phyloP scores from a whole-genome alignment of 2,888 invertebrate genomes.

The Monoplex corrugatus region DNA sequence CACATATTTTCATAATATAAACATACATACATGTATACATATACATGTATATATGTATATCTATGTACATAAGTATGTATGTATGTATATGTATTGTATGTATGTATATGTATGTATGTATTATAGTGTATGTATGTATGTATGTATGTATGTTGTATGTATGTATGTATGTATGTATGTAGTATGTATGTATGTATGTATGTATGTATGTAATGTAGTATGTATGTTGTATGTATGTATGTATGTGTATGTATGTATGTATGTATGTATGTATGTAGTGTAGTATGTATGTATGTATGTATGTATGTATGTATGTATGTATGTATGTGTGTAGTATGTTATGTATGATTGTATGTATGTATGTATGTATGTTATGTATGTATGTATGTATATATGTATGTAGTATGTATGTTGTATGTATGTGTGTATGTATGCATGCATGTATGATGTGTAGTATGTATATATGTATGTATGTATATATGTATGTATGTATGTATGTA shows the following conservation, averaged over 20 bases:
- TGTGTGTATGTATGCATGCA: no score
- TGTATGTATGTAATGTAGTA: not conserved
- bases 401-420: not conserved
- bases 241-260: not conserved
- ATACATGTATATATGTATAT: no score
- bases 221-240: not conserved
- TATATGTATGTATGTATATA: not conserved
- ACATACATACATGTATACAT: no score
- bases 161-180: not conserved
- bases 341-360: not conserved
- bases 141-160: not conserved
- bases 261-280: conserved; percentile 13
- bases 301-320: conserved; percentile 24
- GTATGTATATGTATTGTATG: no score
- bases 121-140: not conserved
- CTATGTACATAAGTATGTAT: no score
- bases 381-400: not conserved
- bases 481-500: not conserved
- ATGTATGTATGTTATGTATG: not conserved
- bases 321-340: conserved; percentile 9
- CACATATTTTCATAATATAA: no score
- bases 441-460: not conserved
- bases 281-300: conserved; percentile 8
- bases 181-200: not conserved
- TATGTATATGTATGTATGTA: not conserved